Evolutionary conservation across 1,140 invertebrate genomes (phyloP).

Genomic region (Eupristina koningsbergeri): DNA sequence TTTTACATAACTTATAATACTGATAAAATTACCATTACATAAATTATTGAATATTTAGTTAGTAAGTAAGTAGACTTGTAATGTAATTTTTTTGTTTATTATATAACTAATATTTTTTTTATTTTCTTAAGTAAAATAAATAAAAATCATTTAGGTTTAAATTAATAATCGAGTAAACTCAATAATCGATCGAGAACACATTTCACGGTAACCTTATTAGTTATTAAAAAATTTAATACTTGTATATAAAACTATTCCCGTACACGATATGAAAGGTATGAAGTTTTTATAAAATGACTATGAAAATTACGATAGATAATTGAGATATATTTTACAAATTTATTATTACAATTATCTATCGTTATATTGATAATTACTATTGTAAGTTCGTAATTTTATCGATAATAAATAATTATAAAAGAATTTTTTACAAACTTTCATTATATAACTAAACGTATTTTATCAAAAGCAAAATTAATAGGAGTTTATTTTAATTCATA

Average conservation of each 20-base stretch:
- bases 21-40: background rate
- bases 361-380: background rate
- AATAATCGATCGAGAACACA: no score
- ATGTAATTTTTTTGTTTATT: background rate
- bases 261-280: background rate
- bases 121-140: no score
- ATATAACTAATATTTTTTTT: background rate
- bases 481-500: no score
- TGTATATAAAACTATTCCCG: no score
- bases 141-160: no score
- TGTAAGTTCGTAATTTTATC: constrained; percentile 12
- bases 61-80: background rate
- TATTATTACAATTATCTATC: constrained; percentile 9
- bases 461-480: background rate
- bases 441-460: background rate
- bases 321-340: background rate
- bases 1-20: no score
- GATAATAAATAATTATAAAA: constrained; percentile 39
- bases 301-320: background rate
- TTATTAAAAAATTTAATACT: no score
- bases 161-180: no score
- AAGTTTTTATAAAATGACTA: background rate
- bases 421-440: background rate
- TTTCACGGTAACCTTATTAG: no score
- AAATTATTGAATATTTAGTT: background rate